These are phyloP conservation scores for Pyrgilauda ruficollis DNA, from an alignment of 2,113 vertebrate genomes.

Conservation along the genomic window DNA sequence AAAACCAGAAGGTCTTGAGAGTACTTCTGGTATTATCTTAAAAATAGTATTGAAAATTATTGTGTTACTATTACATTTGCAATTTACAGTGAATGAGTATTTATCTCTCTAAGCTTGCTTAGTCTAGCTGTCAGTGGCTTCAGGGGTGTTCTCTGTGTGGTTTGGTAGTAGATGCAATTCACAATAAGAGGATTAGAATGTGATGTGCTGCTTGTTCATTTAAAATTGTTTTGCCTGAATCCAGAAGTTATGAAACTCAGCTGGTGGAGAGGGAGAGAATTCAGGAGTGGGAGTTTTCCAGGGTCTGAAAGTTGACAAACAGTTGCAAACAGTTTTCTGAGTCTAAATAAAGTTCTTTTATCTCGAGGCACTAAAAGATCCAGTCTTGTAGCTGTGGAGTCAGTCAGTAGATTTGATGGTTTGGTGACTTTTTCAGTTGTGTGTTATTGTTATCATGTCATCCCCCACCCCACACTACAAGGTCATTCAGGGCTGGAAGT, in stretches of 20 bases:
- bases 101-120: neutral
- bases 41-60: neutral
- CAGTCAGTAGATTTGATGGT: neutral
- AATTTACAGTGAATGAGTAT: neutral
- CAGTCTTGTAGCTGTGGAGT: neutral
- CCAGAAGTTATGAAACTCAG: neutral
- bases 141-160: neutral
- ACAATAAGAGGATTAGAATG: neutral
- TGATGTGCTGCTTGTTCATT: neutral
- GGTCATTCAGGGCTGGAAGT: neutral
- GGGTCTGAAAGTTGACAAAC: neutral
- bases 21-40: neutral
- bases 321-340: neutral
- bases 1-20: neutral
- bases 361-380: neutral
- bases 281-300: neutral
- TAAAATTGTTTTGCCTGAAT: neutral
- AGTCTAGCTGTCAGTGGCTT: neutral
- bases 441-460: neutral
- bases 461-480: rapidly evolving
- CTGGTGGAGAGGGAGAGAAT: neutral
- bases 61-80: neutral
- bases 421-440: neutral
- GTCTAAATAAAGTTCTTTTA: neutral
- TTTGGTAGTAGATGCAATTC: neutral